Percentiles rank a stretch among this genome's conserved stretches.
phyloP scores from a whole-genome alignment of 2,113 vertebrate species.

The Pseudorectes ferrugineus region DNA sequence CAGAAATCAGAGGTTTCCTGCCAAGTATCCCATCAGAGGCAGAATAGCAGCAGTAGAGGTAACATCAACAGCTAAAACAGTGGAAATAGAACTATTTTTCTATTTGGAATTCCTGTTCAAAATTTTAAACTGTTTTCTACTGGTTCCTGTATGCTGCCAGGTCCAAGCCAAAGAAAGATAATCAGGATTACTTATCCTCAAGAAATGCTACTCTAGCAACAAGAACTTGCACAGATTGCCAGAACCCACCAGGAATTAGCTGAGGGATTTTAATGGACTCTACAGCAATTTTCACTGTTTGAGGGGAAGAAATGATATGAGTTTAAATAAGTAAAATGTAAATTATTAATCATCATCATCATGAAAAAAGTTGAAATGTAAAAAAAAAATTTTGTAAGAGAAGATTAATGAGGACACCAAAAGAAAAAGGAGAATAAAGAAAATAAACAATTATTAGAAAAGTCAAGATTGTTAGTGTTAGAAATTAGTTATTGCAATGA shows the following conservation, averaged over 20 bases:
- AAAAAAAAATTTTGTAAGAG: neutral
- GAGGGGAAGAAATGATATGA: neutral
- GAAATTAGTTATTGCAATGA: slow-evolving; percentile 37
- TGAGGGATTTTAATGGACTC: slow-evolving; percentile 37
- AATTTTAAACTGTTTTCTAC: neutral
- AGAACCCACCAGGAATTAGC: slow-evolving; percentile 32
- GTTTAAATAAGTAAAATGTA: slow-evolving; percentile 39
- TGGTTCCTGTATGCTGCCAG: neutral
- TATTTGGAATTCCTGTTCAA: neutral
- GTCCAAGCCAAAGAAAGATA: neutral
- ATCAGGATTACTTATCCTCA: neutral
- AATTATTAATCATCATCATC: slow-evolving; percentile 11
- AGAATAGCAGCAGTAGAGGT: neutral
- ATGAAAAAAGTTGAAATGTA: neutral
- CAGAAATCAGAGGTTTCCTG: neutral
- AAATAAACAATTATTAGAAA: slow-evolving; percentile 49
- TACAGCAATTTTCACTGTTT: slow-evolving; percentile 9
- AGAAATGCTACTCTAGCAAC: neutral
- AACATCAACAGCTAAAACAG: neutral
- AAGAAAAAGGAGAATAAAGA: neutral
- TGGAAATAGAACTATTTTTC: neutral
- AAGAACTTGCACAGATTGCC: neutral
- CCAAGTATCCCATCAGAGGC: neutral
- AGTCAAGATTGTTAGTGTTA: slow-evolving; percentile 15
- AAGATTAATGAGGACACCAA: slow-evolving; percentile 31